Evolutionary conservation across 2,113 vertebrate species (phyloP).

Genomic region (Hassar affinis): DNA sequence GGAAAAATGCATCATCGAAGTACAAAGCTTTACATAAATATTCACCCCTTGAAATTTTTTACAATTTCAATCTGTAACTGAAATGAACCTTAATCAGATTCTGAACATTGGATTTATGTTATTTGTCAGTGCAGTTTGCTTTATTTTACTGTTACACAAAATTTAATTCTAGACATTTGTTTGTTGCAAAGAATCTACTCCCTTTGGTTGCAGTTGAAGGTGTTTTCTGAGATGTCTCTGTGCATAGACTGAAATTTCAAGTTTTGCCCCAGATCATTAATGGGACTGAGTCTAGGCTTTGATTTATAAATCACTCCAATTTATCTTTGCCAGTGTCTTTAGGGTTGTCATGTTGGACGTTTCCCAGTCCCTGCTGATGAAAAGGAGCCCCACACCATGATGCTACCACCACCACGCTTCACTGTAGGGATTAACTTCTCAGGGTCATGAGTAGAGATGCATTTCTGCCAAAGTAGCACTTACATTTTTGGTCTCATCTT

Average conservation of each 20-base stretch:
- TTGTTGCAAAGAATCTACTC: not conserved
- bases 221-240: not conserved
- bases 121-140: too few species aligned
- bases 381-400: not conserved
- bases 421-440: not conserved
- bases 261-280: not conserved
- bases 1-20: not conserved
- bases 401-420: slow-evolving; percentile 4
- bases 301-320: not conserved
- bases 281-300: not conserved
- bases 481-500: not conserved
- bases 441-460: not conserved
- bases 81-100: not conserved
- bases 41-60: not conserved
- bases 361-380: not conserved
- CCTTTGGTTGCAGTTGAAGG: not conserved
- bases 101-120: too few species aligned
- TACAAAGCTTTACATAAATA: not conserved
- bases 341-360: not conserved
- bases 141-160: too few species aligned
- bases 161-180: not conserved
- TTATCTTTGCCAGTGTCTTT: not conserved
- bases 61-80: not conserved
- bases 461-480: not conserved
- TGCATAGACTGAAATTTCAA: not conserved